These are phyloP conservation scores for Athripsodes cinereus DNA, from an alignment of 2,888 invertebrate genomes.

Conservation along the genomic window DNA sequence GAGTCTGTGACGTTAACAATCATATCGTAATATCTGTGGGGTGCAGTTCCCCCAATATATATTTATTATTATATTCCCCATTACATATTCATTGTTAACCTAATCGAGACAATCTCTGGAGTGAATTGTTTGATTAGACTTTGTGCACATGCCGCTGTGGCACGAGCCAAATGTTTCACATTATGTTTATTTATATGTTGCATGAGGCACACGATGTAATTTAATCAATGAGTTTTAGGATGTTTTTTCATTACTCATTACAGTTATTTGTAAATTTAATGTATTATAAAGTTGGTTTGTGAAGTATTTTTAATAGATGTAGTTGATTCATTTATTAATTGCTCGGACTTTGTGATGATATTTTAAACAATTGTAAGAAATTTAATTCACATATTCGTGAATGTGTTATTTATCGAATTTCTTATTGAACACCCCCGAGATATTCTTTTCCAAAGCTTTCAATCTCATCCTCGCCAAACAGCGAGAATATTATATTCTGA, in stretches of 20 bases:
- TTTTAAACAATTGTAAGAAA: too few species aligned
- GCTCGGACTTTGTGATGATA: too few species aligned
- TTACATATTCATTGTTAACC: conserved; percentile 1
- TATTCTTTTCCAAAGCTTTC: conserved; percentile 12
- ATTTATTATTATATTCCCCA: background rate
- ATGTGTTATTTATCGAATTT: background rate
- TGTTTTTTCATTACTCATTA: too few species aligned
- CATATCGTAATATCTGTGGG: background rate
- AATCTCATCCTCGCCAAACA: conserved; percentile 21
- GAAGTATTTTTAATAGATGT: too few species aligned
- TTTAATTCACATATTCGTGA: too few species aligned
- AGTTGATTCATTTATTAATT: too few species aligned
- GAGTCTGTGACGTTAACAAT: background rate
- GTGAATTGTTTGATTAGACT: background rate
- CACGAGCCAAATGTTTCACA: conserved; percentile 5
- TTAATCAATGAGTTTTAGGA: too few species aligned
- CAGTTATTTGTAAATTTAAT: too few species aligned
- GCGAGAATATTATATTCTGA: conserved; percentile 11
- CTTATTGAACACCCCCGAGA: conserved; percentile 2
- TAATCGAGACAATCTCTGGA: background rate
- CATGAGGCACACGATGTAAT: too few species aligned
- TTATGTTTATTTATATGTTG: background rate
- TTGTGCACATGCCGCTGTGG: background rate
- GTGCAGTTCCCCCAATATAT: background rate
- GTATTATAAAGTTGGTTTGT: too few species aligned